Evolutionary conservation across 2,888 invertebrate genomes (phyloP).

Genomic region (Oxyscelio sp.): DNA sequence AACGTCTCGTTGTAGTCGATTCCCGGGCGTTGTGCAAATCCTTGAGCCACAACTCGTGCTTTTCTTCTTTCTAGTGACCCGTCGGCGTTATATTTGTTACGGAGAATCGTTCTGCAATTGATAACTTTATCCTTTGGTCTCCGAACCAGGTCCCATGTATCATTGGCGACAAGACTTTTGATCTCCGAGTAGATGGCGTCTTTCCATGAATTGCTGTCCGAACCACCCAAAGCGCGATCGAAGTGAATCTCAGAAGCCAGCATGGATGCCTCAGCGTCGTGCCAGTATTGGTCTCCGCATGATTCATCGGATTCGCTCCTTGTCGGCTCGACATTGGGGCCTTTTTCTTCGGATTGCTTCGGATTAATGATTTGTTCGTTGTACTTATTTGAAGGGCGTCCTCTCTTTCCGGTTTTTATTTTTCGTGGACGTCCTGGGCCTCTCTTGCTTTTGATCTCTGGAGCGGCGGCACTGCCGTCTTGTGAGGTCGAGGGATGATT

Average conservation of each 20-base stretch:
- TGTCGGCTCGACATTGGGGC: neutral
- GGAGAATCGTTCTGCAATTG: constrained; percentile 47
- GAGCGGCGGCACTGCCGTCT: neutral
- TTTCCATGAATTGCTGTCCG: neutral
- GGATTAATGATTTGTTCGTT: neutral
- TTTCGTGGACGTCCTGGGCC: constrained; percentile 43
- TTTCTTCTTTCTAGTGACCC: too few species aligned
- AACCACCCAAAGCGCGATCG: neutral
- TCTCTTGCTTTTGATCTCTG: neutral
- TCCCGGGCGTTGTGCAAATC: constrained; percentile 63
- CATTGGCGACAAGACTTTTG: constrained; percentile 39
- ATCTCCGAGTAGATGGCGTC: constrained; percentile 20
- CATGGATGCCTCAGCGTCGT: neutral
- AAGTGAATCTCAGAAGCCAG: constrained; percentile 18
- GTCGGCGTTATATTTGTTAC: constrained; percentile 55
- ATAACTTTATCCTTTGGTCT: constrained; percentile 33
- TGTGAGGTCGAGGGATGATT: neutral
- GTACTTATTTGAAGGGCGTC: constrained; percentile 43
- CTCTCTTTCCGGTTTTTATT: too few species aligned
- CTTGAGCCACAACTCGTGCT: constrained; percentile 66
- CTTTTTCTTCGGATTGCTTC: neutral
- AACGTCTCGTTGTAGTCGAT: constrained; percentile 61
- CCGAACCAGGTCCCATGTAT: constrained; percentile 54
- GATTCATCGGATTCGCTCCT: neutral
- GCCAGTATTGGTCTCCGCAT: neutral